Conservation (phyloP, 2,797 vertebrate species). For the Propithecus deckenii region DNA sequence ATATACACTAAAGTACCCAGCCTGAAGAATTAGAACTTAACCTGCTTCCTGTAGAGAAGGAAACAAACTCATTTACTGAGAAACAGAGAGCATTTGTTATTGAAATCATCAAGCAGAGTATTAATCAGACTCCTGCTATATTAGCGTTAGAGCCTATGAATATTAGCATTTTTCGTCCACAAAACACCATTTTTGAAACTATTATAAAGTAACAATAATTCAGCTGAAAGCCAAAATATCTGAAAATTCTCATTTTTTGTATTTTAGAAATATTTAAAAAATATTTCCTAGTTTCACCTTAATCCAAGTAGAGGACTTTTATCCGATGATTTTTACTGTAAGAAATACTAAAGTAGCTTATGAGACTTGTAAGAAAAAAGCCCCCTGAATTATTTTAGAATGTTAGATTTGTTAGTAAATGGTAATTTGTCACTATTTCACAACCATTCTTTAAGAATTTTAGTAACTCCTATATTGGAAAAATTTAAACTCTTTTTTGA, state of each 20-base stretch:
- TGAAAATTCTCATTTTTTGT: neutral
- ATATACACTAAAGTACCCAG: neutral
- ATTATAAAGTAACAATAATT: neutral
- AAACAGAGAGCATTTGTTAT: neutral
- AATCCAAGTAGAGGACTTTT: neutral
- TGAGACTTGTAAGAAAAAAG: neutral
- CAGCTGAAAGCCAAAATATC: neutral
- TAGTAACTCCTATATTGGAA: neutral
- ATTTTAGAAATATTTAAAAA: neutral
- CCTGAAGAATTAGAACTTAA: neutral
- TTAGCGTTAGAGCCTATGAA: neutral
- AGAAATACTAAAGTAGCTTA: neutral
- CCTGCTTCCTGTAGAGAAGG: neutral
- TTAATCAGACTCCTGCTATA: neutral
- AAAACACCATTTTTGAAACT: neutral
- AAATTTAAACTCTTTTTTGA: neutral
- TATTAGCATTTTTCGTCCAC: too few relatives aligned
- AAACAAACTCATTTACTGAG: neutral
- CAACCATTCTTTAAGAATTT: neutral
- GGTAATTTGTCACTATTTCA: neutral
- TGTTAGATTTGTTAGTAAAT: neutral
- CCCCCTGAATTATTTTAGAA: neutral
- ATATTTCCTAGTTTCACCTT: neutral
- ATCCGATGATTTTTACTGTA: neutral
- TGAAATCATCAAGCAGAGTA: neutral